A percentile compares a stretch with the other conserved stretches of the same genome.
phyloP scores from a whole-genome alignment of 1,140 invertebrate species.

The Archivesica marissinica region DNA sequence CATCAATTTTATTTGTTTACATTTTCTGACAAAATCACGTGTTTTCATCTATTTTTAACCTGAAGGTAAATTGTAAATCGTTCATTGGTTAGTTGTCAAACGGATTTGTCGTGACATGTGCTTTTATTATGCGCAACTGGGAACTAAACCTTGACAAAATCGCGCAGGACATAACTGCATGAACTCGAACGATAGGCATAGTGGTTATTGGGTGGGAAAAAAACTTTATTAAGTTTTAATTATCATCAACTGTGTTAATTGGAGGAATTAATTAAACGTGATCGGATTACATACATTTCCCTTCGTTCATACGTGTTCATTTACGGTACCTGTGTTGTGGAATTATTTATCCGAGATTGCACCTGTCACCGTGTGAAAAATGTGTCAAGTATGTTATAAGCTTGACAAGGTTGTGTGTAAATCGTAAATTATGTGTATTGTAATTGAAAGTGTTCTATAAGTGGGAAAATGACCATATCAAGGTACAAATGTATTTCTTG shows the following conservation, averaged over 20 bases:
- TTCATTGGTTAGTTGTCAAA: slow-evolving; percentile 48
- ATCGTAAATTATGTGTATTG: slow-evolving; percentile 49
- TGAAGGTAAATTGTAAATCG: slow-evolving; percentile 27
- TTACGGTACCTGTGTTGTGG: background rate
- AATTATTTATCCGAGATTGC: background rate
- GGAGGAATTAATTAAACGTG: background rate
- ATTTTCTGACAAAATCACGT: slow-evolving; percentile 4
- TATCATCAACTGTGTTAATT: slow-evolving; percentile 37
- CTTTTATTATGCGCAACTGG: slow-evolving; percentile 58
- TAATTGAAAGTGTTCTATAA: slow-evolving; percentile 3
- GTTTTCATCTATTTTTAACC: slow-evolving; percentile 28
- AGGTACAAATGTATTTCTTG: slow-evolving; percentile 47
- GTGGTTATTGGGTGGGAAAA: slow-evolving; percentile 42
- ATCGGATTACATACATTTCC: background rate
- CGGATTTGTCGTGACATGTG: slow-evolving; percentile 60
- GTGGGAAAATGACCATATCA: slow-evolving; percentile 52
- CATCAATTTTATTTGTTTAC: slow-evolving; percentile 35
- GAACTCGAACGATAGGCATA: slow-evolving; percentile 39
- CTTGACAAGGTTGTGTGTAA: slow-evolving; percentile 12
- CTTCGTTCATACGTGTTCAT: background rate
- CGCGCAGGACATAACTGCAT: slow-evolving; percentile 53
- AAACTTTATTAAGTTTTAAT: slow-evolving; percentile 28
- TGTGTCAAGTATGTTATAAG: slow-evolving; percentile 34
- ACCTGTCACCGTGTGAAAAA: slow-evolving; percentile 43
- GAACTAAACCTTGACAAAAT: slow-evolving; percentile 45